A percentile compares a stretch with the other conserved stretches of the same genome.
Conservation (phyloP, 1,140 invertebrate species). For the Atta texana region DNA sequence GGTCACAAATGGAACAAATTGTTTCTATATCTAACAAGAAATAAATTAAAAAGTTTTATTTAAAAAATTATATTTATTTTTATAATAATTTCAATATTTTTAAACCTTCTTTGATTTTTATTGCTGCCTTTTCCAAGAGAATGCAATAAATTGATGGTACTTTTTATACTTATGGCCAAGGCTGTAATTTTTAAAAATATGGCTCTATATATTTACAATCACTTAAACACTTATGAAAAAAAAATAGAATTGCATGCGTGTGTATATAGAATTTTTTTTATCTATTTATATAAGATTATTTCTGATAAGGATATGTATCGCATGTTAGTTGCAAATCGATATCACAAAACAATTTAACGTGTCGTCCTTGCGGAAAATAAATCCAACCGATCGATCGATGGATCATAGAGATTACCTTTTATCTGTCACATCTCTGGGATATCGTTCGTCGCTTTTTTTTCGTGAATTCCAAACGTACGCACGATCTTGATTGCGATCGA, state of each 20-base stretch:
- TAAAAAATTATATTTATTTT: no score
- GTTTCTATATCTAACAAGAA: no score
- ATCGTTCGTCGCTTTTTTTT: conserved; percentile 15
- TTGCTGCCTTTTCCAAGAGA: no score
- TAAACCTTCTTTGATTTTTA: no score
- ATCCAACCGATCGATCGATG: conserved; percentile 1
- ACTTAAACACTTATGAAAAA: background rate
- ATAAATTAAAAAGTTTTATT: no score
- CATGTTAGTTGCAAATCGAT: conserved; percentile 18
- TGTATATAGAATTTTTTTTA: background rate
- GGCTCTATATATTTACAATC: background rate
- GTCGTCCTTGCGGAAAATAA: background rate
- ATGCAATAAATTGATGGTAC: no score
- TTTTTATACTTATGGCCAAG: no score
- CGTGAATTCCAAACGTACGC: conserved; percentile 16
- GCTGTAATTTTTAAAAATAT: background rate
- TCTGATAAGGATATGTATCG: background rate
- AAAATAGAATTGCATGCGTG: background rate
- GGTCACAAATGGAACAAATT: no score
- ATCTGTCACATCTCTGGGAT: background rate
- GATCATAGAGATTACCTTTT: background rate
- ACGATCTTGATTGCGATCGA: background rate
- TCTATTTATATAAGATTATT: conserved; percentile 29
- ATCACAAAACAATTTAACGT: conserved; percentile 5
- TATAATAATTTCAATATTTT: no score